Base-by-base conservation (phyloP, 2,797 vertebrate genomes). In the Acropternis orthonyx region DNA sequence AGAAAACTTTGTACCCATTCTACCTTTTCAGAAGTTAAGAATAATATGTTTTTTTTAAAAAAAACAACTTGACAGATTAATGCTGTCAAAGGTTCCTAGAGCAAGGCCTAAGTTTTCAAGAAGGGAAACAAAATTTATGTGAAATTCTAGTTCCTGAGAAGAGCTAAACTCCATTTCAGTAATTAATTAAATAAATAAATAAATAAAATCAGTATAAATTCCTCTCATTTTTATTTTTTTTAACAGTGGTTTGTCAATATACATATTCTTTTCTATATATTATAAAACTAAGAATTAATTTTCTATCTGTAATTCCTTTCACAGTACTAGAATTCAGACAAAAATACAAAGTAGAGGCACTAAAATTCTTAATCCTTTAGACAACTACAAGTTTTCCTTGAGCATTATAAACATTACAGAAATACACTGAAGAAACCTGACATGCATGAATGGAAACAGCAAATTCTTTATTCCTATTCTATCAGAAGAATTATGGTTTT, bases 101-200 rank as follows among this genome's bases (percentile, higher is more conserved):
- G 32, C 9, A 76, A 32, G 41, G 44, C 19, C 14, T 44, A 86
- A 41, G 5, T 78, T 85, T 85, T 81, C 30, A 68, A 72, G 28
- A 85, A 55, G 5, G 80, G 23, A 92, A 91, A 48, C 10, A 14
- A 82, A 75, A n/a, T 49, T 69, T 36, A 69, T 1, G 2, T 26
- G 15, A 69, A 91, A 69, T 84, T 86, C 32, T 34, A 73, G 32
- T 71, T 94, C 69, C 74, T 12, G 24, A 89, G 79, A 91, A 80
- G 12, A 94, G 30, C 23, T 58, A 62, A 92, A 84, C 8, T n/a
- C 4, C 4, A 12, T 83, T 73, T 63, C 26, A 20, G 3, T 21
- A 81, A 81, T 54, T 56, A 77, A 63, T 59, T 36, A 88, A 85
- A 66, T 79, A 91, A 87, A 92, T 92, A 82, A 92, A 91, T 92